phyloP scores from a whole-genome alignment of 2,113 vertebrate species.

The Hypomesus transpacificus region DNA sequence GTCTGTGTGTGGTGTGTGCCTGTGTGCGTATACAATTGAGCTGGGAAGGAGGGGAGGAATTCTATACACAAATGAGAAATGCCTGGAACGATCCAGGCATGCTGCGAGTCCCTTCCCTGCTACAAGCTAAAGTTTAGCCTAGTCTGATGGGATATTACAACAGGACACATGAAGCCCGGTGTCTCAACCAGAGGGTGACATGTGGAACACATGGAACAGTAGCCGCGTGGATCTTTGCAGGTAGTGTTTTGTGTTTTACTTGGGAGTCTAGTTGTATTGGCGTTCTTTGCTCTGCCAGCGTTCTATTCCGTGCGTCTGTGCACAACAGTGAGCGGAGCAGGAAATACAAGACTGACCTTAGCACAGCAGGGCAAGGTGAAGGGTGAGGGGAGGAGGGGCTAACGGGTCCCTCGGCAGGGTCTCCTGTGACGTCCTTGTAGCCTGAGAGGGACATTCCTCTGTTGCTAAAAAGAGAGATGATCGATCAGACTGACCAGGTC shows the following conservation, averaged over 20 bases:
- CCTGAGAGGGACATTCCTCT: background rate
- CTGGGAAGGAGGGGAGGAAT: background rate
- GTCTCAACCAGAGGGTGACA: background rate
- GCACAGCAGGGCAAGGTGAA: too few species aligned
- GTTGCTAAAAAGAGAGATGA: background rate
- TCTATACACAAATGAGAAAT: conserved; percentile 4
- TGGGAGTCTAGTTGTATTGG: too few species aligned
- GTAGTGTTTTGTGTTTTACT: too few species aligned
- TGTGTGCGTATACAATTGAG: background rate
- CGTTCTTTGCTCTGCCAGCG: too few species aligned
- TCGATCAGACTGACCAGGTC: background rate
- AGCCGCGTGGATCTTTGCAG: too few species aligned
- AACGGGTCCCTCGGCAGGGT: conserved; percentile 3
- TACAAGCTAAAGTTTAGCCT: background rate
- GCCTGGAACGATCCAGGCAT: conserved; percentile 1
- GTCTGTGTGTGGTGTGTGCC: background rate
- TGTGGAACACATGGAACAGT: too few species aligned
- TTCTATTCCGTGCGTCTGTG: too few species aligned
- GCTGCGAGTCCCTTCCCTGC: background rate
- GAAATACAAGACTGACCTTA: too few species aligned
- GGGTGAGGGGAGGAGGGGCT: background rate
- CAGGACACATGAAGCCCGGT: background rate
- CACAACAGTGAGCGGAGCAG: too few species aligned
- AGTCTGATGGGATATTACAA: background rate
- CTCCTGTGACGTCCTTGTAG: background rate